A percentile compares a stretch with the other conserved stretches of the same genome.
Conservation (phyloP, 2,113 vertebrate species). For the Chitala chitala region DNA sequence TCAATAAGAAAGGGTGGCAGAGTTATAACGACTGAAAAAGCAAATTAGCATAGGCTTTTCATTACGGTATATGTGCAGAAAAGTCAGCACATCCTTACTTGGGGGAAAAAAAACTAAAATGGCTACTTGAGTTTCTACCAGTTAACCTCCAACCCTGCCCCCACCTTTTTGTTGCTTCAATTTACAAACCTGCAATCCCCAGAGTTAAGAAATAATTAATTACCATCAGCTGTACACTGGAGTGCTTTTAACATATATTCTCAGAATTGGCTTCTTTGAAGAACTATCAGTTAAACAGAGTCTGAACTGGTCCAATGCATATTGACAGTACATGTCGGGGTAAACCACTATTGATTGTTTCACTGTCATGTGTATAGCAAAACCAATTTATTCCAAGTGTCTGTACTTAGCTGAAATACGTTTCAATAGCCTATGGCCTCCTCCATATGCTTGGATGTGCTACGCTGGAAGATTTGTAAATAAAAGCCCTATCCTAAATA, state of each 20-base stretch:
- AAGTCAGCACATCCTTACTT: slow-evolving; percentile 19
- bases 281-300: slow-evolving; percentile 71
- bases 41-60: slow-evolving; percentile 18
- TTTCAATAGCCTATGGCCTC: slow-evolving; percentile 61
- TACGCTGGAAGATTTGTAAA: background rate
- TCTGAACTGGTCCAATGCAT: slow-evolving; percentile 66
- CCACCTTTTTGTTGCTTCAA: too few species aligned
- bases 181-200: slow-evolving; percentile 40
- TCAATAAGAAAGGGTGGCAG: background rate
- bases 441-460: slow-evolving; percentile 11
- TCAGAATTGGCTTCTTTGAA: slow-evolving; percentile 60
- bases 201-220: slow-evolving; percentile 65
- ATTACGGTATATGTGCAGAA: slow-evolving; percentile 11
- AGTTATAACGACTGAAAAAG: background rate
- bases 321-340: slow-evolving; percentile 76
- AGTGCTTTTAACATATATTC: slow-evolving; percentile 56
- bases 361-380: slow-evolving; percentile 79
- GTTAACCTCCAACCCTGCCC: background rate
- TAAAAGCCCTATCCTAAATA: slow-evolving; percentile 10
- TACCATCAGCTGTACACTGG: slow-evolving; percentile 57
- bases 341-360: slow-evolving; percentile 80
- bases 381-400: slow-evolving; percentile 81
- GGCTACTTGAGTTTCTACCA: slow-evolving; percentile 15
- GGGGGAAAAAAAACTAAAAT: slow-evolving; percentile 20
- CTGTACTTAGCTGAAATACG: slow-evolving; percentile 63